Base-by-base conservation (phyloP, 2,888 invertebrate species). In the Drosophila sordidula region DNA sequence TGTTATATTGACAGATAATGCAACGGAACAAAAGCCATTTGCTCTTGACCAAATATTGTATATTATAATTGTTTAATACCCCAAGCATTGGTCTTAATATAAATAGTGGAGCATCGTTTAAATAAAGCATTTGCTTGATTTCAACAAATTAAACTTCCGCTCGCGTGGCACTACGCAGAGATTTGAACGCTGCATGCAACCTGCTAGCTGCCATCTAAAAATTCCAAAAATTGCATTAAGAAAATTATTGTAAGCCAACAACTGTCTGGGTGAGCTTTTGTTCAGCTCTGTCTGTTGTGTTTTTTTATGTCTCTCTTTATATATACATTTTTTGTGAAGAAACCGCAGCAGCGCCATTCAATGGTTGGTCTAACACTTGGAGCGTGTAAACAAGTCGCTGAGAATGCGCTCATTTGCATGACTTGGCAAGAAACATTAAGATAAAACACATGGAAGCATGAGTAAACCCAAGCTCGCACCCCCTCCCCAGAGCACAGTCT, bases 341-440 rank as follows among this genome's bases (percentile, higher is more conserved):
- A 70, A 41, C 47, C 25, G 34, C 44, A 16, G 26, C 29, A 39
- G 16, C 8, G 47, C 36, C 39, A n/a, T 25, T 55, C 34, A 6
- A 38, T 18, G 32, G 44, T 49, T 49, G 54, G 9, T 29, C 39
- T 41, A 14, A 51, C 49, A 36, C 11, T 29, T 29, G 26, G 32
- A 55, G 38, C 51, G 32, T 18, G 63, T 49, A 63, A 84, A 66
- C 74, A 83, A 86, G 62, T 55, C 39, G 34, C 51, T 55, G 66
- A 52, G 47, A 80, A 73, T 70, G 56, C 62, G 80, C 87, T 67
- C 61, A 80, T 87, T 84, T 70, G 75, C 81, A 89, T 82, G 82
- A 82, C 78, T 89, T 67, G 63, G 64, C 87, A 67, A 49, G 63
- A 87, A 80, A 47, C 45, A 50, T 75, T 68, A 46, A 76, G 63